Percentiles rank a stretch among this genome's conserved stretches.
Conservation (phyloP, 2,797 vertebrate genomes). For the Lophius americanus region DNA sequence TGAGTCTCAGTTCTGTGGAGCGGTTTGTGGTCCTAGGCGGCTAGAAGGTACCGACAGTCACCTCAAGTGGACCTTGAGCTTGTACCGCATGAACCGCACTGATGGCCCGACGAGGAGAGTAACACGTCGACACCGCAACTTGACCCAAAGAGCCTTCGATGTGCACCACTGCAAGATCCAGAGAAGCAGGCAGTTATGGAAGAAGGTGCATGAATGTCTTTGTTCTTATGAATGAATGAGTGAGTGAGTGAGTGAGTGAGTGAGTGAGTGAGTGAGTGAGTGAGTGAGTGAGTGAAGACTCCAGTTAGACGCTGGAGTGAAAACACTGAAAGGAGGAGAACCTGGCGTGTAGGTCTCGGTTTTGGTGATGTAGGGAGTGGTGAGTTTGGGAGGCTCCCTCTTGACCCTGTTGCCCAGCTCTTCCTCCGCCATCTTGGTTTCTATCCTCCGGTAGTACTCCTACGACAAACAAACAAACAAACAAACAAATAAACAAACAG, state of each 20-base stretch:
- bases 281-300: too few relatives aligned
- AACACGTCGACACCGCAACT: slow-evolving; percentile 94
- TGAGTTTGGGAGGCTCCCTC: slow-evolving; percentile 88
- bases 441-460: slow-evolving; percentile 90
- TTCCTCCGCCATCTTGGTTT: slow-evolving; percentile 87
- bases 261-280: too few relatives aligned
- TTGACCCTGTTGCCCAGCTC: slow-evolving; percentile 86
- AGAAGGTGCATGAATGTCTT: too few relatives aligned
- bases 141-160: slow-evolving; percentile 95
- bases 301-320: neutral
- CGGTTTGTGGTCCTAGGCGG: neutral
- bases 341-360: slow-evolving; percentile 88
- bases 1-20: neutral
- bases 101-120: slow-evolving; percentile 94
- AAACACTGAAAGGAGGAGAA: slow-evolving; percentile 43
- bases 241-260: too few relatives aligned
- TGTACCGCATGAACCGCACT: slow-evolving; percentile 85
- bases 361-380: slow-evolving; percentile 93
- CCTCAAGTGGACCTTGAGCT: slow-evolving; percentile 67
- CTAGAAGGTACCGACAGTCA: slow-evolving; percentile 20
- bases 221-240: too few relatives aligned
- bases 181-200: neutral
- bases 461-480: slow-evolving; percentile 49
- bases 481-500: neutral
- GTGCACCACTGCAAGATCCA: slow-evolving; percentile 86